A percentile compares a stretch with the other conserved stretches of the same genome.
Conservation (phyloP, 2,113 vertebrate genomes). For the Leptobrachium ailaonicum region DNA sequence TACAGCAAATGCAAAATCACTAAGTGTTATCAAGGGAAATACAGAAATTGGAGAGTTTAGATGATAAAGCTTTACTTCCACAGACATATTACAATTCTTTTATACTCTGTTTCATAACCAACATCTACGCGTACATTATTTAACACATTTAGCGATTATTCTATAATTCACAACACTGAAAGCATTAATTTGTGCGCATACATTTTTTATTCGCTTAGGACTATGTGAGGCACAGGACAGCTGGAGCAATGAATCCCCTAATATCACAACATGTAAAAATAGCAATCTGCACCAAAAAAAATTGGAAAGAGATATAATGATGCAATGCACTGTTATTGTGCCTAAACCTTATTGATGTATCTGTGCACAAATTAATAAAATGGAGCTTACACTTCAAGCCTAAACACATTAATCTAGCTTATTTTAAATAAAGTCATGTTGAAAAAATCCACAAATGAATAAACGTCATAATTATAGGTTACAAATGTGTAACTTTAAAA, state of each 20-base stretch:
- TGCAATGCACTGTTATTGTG: conserved; percentile 1
- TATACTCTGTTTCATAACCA: neutral
- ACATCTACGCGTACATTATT: conserved; percentile 34
- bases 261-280: neutral
- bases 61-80: conserved; percentile 18
- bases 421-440: too few species aligned
- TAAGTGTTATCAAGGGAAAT: conserved; percentile 15
- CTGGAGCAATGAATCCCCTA: conserved; percentile 18
- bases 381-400: too few species aligned
- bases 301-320: conserved; percentile 12
- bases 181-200: conserved; percentile 44
- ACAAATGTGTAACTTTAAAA: too few species aligned
- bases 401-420: too few species aligned
- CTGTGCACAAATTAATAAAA: too few species aligned
- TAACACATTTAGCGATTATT: conserved; percentile 34
- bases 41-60: conserved; percentile 1
- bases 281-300: neutral
- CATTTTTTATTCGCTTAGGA: conserved; percentile 43
- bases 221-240: conserved; percentile 25
- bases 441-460: too few species aligned
- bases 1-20: conserved; percentile 3
- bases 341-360: neutral
- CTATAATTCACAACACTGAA: conserved; percentile 39
- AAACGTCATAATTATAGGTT: too few species aligned
- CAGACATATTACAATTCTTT: conserved; percentile 18